Base-by-base conservation (phyloP, 2,797 vertebrate genomes). In the Lacerta viridis region DNA sequence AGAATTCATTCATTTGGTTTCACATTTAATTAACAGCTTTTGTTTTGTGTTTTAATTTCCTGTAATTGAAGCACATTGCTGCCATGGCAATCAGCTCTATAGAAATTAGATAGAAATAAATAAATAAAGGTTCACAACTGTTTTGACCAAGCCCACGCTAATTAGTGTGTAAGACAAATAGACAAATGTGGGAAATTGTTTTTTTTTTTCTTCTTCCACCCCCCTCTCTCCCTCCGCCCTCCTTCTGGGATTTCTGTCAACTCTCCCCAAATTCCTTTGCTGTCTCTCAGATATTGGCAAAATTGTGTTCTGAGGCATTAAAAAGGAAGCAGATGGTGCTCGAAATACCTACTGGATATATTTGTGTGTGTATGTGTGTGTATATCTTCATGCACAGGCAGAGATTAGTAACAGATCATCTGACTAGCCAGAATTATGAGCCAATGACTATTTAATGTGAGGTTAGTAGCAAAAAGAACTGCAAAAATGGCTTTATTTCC, bases 1-100 rank as follows among this genome's bases (percentile, higher is more conserved):
- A 87, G 91, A 74, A 95, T 92, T 94, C 93, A 92, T 91, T 94
- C 95, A 88, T 94, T 95, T 94, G 93, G 93, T 90, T 94, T 92
- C 94, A 93, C 93, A 89, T 94, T 94, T 94, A 95, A 95, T 96
- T 95, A 96, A 91, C 92, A 92, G 95, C 87, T 93, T 95, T 92
- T 20, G 20, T 92, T 92, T 77, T 87, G 92, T 93, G 92, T 94
- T 96, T 96, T 96, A 95, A 96, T 96, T 94, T 96, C 90, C 94
- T 95, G 86, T 91, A 33, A 64, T 93, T 91, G 93, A 90, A 93
- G 83, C 92, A 71, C 86, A 10, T 87, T 90, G 93, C 95, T 96
- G 93, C 93, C 93, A 96, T 95, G 94, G 95, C 93, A 92, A 95
- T 91, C 92, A 92, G 92, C 86, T 89, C 92, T 92, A 83, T 85